Base-by-base conservation (phyloP, 2,797 vertebrate genomes). In the Gambelia wislizenii region DNA sequence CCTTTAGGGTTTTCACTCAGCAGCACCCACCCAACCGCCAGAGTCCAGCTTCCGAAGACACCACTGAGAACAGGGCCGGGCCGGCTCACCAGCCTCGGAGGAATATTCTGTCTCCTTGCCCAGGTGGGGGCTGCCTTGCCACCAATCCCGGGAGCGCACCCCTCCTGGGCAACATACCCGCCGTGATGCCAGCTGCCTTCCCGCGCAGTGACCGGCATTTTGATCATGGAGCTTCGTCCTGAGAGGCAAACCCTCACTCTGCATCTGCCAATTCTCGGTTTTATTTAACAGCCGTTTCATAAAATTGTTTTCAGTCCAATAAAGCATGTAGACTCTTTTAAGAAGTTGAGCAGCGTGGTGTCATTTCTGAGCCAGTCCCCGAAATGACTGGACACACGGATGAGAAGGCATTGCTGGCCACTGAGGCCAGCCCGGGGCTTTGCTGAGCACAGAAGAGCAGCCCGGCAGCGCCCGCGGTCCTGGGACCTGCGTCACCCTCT, bases 251-350 rank as follows among this genome's bases (percentile, higher is more conserved):
- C 75, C 84, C 84, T 85, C 22, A 56, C 87, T 39, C 91, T 81
- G 90, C 89, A 75, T 91, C 92, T 89, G 92, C 92, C 92, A 77
- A 52, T 44, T 91, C 87, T 67, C 83, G 76, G 72, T 64, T 84
- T 84, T 83, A 85, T 95, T 95, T 89, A 92, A 42, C 78, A 83
- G 93, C 95, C 96, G 91, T 95, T 97, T 97, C 94, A 93, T 96
- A 96, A 96, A 95, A 96, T 93, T 95, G 92, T 94, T 96, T 96
- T 94, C 84, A 96, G 95, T 95, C 95, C 93, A 97, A 97, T 97
- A 97, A 97, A 97, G 97, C 97, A 97, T 97, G 97, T 97, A 96
- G 96, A 95, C 92, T 94, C 95, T 97, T 97, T 97, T 97, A 95
- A 82, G 49, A 89, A 75, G 91, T 0, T 4, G 9, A 13, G 44